Base-by-base conservation (phyloP, 2,113 vertebrate genomes). In the Hylia prasina region DNA sequence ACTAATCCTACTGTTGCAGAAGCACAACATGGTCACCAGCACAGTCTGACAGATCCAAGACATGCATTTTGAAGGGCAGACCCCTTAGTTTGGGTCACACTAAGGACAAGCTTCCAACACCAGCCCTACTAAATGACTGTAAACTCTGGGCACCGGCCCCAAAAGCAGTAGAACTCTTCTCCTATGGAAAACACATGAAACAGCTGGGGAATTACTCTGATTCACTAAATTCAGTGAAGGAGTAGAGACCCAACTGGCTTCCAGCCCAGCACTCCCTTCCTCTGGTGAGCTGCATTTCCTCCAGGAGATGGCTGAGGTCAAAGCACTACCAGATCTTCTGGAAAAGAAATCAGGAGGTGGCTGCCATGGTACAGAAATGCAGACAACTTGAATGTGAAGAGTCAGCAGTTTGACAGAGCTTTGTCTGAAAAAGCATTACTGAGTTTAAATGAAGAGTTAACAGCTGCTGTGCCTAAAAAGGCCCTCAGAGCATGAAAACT, bases 271-370 rank as follows among this genome's bases (percentile, higher is more conserved):
- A 64, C 31, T 30, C 87, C 53, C 84, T 84, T 87, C 77, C 81
- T 89, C 92, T 89, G 47, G 16, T 28, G 66, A 92, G 70, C 76
- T 45, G 72, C 84, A 93, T 81, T 81, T 95, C 69, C 78, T 87
- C 44, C 1, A 3, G 25, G 28, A 87, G 37, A 56, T 78, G 51
- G 65, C 7, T 48, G 56, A 80, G 50, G 87, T 70, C 3, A 6
- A 82, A 82, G 53, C 0, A 0, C 53, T 86, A 58, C 22, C 80
- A 95, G n/a, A 77, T 54, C 87, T 83, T 77, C 68, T 82, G 77
- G 57, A 91, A 69, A 71, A 89, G 39, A 84, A 69, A 71, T 82
- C 5, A 60, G 45, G 57, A 82, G 48, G 50, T 5, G 4, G 37
- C 57, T 61, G 17, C 57, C 48, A 21, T 0, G 1, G 42, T 20